phyloP scores from a whole-genome alignment of 2,888 invertebrate genomes.

The Platerodrilus igneus region DNA sequence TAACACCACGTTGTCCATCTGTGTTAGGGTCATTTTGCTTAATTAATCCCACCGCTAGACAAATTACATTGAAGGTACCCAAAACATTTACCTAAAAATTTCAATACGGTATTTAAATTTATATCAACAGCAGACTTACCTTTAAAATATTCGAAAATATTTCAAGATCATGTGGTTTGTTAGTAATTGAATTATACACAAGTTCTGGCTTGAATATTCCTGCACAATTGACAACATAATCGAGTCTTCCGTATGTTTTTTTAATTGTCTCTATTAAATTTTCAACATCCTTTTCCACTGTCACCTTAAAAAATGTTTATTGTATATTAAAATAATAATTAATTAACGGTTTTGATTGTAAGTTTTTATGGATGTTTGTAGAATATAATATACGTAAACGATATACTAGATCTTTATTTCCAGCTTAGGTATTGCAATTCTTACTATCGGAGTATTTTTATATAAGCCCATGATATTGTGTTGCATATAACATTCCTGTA shows the following conservation, averaged over 20 bases:
- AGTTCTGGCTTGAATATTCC: slow-evolving; percentile 84
- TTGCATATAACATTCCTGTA: too few relatives aligned
- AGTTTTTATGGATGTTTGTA: too few relatives aligned
- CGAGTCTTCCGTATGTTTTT: slow-evolving; percentile 77
- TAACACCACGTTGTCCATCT: slow-evolving; percentile 86
- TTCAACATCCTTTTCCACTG: slow-evolving; percentile 74
- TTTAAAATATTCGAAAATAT: slow-evolving; percentile 72
- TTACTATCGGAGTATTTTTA: too few relatives aligned
- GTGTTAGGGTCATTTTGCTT: slow-evolving; percentile 74
- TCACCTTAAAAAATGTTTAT: too few relatives aligned
- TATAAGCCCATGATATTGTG: too few relatives aligned
- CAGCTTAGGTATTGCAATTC: too few relatives aligned
- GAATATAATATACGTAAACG: too few relatives aligned
- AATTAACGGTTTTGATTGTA: too few relatives aligned
- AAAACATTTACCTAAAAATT: slow-evolving; percentile 76
- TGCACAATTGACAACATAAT: slow-evolving; percentile 91
- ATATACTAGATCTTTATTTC: too few relatives aligned
- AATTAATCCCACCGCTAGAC: slow-evolving; percentile 78
- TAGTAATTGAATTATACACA: slow-evolving; percentile 84
- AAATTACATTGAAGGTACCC: slow-evolving; percentile 91
- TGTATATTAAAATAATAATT: too few relatives aligned
- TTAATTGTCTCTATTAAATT: slow-evolving; percentile 67
- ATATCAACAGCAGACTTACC: slow-evolving; percentile 49
- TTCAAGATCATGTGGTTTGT: slow-evolving; percentile 63
- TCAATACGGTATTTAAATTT: too few relatives aligned